A percentile compares a stretch with the other conserved stretches of the same genome.
phyloP scores from a whole-genome alignment of 2,113 vertebrate species.

The Craseonycteris thonglongyai region DNA sequence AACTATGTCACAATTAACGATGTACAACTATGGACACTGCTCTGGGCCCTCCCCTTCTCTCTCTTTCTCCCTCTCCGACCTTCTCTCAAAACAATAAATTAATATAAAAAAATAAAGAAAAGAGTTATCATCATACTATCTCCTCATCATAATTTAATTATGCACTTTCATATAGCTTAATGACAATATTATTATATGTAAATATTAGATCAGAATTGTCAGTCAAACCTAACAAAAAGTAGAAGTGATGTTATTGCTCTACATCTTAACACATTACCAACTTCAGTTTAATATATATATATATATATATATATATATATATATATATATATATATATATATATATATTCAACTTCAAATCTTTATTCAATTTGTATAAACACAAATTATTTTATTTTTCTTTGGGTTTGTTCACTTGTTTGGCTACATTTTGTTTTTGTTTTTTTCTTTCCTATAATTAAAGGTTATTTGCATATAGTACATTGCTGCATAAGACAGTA shows the following conservation, averaged over 20 bases:
- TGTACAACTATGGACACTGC: no score
- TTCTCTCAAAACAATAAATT: no score
- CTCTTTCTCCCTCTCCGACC: no score
- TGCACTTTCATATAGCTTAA: background rate
- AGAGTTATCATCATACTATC: background rate
- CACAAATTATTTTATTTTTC: background rate
- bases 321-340: background rate
- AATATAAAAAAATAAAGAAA: no score
- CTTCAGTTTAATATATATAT: background rate
- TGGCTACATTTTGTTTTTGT: background rate
- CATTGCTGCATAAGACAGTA: background rate
- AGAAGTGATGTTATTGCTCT: background rate
- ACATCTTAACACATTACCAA: background rate
- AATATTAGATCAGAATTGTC: background rate
- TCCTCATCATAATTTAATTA: background rate
- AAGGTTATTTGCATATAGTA: background rate
- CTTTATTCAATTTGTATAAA: background rate
- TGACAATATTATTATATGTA: background rate
- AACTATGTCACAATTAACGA: no score
- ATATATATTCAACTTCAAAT: background rate
- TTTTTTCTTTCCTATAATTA: background rate
- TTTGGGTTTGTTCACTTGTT: background rate
- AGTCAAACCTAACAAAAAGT: background rate
- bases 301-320: background rate
- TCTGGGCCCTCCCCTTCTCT: no score